Evolutionary conservation across 1,140 invertebrate species (phyloP).

Genomic region (Pachypsylla venusta): DNA sequence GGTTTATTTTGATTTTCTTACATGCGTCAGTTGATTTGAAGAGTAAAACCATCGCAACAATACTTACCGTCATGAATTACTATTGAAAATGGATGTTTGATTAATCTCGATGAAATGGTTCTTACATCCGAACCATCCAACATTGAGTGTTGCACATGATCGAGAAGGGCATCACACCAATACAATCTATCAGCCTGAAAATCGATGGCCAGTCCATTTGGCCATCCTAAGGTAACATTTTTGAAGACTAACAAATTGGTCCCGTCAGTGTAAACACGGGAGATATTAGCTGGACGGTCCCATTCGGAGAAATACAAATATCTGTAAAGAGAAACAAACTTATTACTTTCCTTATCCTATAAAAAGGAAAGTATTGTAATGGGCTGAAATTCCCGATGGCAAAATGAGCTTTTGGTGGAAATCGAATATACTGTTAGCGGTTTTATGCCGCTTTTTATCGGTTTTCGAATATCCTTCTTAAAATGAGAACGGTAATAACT

Average conservation of each 20-base stretch:
- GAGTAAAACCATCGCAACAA: too few species aligned
- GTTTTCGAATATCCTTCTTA: too few species aligned
- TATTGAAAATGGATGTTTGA: conserved; percentile 92
- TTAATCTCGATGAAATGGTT: conserved; percentile 72
- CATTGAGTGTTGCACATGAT: conserved; percentile 91
- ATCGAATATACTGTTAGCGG: too few species aligned
- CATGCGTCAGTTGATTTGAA: too few species aligned
- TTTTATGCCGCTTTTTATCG: too few species aligned
- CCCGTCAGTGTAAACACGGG: conserved; percentile 76
- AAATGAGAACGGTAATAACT: too few species aligned
- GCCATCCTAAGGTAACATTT: conserved; percentile 88
- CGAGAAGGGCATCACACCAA: conserved; percentile 88
- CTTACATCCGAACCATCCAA: conserved; percentile 85
- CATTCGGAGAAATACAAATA: conserved; percentile 91
- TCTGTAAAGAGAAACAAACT: conserved; percentile 27
- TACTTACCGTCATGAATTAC: conserved; percentile 60
- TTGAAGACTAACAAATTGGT: conserved; percentile 72
- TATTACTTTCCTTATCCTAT: too few species aligned
- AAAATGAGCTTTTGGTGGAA: too few species aligned
- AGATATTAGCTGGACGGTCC: conserved; percentile 91
- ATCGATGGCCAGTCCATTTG: conserved; percentile 88
- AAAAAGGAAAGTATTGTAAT: too few species aligned
- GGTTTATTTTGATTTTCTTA: too few species aligned
- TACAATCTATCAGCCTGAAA: conserved; percentile 73
- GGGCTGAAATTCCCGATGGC: too few species aligned